Conservation (phyloP, 2,113 vertebrate species). For the Psittacara wagleri region DNA sequence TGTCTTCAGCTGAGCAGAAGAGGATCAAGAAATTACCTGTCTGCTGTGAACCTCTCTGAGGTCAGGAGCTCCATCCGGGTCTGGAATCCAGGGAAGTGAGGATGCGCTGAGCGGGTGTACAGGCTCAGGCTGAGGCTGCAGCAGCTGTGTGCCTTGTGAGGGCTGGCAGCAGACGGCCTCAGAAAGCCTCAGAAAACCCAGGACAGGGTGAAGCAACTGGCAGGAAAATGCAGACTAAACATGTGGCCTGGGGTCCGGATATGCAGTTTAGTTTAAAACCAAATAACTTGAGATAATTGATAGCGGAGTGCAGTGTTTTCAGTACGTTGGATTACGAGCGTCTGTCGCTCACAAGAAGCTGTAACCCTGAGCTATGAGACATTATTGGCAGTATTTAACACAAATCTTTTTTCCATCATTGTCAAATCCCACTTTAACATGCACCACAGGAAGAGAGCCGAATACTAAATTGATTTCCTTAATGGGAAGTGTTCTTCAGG, state of each 20-base stretch:
- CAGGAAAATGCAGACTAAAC: background rate
- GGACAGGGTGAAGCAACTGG: background rate
- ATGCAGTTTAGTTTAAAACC: slow-evolving; percentile 42
- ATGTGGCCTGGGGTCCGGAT: slow-evolving; percentile 16
- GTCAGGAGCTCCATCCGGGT: background rate
- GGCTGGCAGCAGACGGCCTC: background rate
- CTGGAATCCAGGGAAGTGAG: background rate
- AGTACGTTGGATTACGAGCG: slow-evolving; percentile 44
- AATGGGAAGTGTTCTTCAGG: slow-evolving; percentile 67
- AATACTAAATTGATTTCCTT: slow-evolving; percentile 74
- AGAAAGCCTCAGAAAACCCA: background rate
- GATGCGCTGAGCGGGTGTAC: background rate
- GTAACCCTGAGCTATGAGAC: slow-evolving; percentile 74
- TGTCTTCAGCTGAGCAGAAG: background rate
- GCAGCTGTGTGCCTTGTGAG: background rate
- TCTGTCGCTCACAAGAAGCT: slow-evolving; percentile 56
- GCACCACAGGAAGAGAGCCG: slow-evolving; percentile 64
- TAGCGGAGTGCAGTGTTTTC: slow-evolving; percentile 46
- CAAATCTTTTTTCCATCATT: slow-evolving; percentile 75
- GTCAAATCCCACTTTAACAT: slow-evolving; percentile 74
- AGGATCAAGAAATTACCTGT: background rate
- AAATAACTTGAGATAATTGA: slow-evolving; percentile 59
- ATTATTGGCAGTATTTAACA: slow-evolving; percentile 76
- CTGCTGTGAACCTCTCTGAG: background rate
- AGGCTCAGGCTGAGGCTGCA: background rate